A percentile compares a stretch with the other conserved stretches of the same genome.
phyloP scores from a whole-genome alignment of 2,797 vertebrate genomes.

The Nyctibius grandis region DNA sequence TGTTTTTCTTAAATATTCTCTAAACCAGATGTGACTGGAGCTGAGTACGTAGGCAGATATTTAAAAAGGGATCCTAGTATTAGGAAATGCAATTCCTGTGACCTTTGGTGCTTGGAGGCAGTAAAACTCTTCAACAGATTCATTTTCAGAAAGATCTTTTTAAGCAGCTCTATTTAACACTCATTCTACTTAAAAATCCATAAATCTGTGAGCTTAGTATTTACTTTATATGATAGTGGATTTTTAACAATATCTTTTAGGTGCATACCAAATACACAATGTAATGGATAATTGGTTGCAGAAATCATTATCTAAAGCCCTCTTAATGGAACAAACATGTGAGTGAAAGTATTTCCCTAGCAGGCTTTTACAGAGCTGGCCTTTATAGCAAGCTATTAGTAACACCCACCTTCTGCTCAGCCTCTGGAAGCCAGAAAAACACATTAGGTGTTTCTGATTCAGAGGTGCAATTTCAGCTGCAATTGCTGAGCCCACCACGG shows the following conservation, averaged over 20 bases:
- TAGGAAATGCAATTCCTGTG: neutral
- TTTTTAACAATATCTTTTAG: neutral
- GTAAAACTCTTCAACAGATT: neutral
- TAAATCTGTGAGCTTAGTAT: neutral
- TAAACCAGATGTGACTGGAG: neutral
- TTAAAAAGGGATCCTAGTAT: neutral
- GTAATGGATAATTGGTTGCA: neutral
- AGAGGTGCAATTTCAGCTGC: neutral
- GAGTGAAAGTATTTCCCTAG: neutral
- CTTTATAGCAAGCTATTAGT: neutral
- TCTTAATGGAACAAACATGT: neutral
- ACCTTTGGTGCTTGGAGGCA: neutral
- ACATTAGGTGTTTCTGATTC: neutral
- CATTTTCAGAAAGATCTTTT: neutral
- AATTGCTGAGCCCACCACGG: neutral
- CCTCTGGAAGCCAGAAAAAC: neutral
- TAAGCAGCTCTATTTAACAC: neutral
- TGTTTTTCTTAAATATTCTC: neutral
- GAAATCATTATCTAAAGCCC: neutral
- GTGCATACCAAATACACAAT: neutral
- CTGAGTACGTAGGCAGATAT: neutral
- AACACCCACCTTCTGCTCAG: neutral
- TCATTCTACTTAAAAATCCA: neutral
- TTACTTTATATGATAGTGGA: neutral
- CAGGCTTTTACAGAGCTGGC: neutral